Evolutionary conservation across 1,140 invertebrate species (phyloP).

Genomic region (Drosophila repleta): DNA sequence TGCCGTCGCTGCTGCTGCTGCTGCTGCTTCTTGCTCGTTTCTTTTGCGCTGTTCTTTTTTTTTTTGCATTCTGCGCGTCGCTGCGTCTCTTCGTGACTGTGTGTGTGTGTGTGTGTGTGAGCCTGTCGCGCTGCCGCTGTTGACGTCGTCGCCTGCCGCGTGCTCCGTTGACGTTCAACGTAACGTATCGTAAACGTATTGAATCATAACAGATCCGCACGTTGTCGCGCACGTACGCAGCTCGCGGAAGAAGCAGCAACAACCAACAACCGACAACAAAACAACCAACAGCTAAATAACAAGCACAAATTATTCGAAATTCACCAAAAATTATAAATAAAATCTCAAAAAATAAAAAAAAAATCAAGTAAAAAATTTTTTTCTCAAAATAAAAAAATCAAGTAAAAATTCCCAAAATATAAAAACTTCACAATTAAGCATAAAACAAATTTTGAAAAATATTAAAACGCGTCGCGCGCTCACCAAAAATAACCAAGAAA

Average conservation of each 20-base stretch:
- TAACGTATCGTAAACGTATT: slow-evolving; percentile 80
- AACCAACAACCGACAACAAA: slow-evolving; percentile 26
- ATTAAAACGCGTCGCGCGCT: slow-evolving; percentile 42
- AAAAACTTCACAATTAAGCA: not conserved
- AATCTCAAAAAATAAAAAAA: slow-evolving; percentile 1
- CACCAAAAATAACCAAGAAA: slow-evolving; percentile 11
- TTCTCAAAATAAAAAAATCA: not conserved
- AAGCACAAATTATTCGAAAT: slow-evolving; percentile 13
- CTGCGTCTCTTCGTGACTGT: slow-evolving; percentile 43
- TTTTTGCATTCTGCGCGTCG: slow-evolving; percentile 67
- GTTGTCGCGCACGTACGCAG: slow-evolving; percentile 81
- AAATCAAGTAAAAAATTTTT: slow-evolving; percentile 1
- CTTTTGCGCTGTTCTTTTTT: slow-evolving; percentile 18
- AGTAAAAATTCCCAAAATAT: slow-evolving; percentile 4
- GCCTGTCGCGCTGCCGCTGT: slow-evolving; percentile 63
- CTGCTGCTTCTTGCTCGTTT: slow-evolving; percentile 31
- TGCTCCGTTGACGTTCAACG: slow-evolving; percentile 68
- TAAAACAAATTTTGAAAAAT: not conserved
- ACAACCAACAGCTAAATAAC: slow-evolving; percentile 19
- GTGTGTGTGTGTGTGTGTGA: slow-evolving; percentile 49
- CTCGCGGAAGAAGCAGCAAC: slow-evolving; percentile 72
- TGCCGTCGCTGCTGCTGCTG: slow-evolving; percentile 3
- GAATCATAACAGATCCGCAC: slow-evolving; percentile 82
- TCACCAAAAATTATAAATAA: slow-evolving; percentile 26
- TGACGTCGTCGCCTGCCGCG: slow-evolving; percentile 59